Percentiles rank a stretch among this genome's conserved stretches.
phyloP scores from a whole-genome alignment of 2,888 invertebrate genomes.

The Athalia rosae region DNA sequence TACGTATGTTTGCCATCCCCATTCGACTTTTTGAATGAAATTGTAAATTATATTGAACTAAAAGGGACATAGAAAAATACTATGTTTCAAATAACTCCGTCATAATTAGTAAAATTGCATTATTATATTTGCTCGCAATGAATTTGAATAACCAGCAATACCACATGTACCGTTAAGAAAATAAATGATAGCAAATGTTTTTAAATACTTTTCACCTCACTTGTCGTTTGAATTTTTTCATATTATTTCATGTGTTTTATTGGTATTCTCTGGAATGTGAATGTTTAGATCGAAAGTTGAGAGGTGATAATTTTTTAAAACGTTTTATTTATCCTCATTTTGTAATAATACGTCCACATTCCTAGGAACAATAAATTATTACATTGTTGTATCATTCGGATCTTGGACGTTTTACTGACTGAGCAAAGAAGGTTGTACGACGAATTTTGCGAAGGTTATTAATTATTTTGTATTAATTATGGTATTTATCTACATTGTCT shows the following conservation, averaged over 20 bases:
- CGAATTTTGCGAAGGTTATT: neutral
- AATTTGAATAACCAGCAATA: neutral
- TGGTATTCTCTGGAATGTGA: neutral
- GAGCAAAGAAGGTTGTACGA: constrained; percentile 19
- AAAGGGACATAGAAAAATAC: neutral
- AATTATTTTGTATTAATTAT: constrained; percentile 14
- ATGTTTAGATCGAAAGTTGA: neutral
- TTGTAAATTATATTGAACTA: constrained; percentile 21
- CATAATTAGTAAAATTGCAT: neutral
- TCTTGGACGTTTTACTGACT: constrained; percentile 33
- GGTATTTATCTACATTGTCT: constrained; percentile 44
- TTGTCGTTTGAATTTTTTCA: too few relatives aligned
- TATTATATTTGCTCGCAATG: neutral
- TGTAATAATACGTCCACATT: constrained; percentile 32
- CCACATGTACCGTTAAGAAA: neutral
- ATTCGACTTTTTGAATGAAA: neutral
- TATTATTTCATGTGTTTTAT: too few relatives aligned
- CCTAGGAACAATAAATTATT: constrained; percentile 40
- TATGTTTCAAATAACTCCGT: neutral
- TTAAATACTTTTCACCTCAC: too few relatives aligned
- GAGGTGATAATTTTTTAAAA: constrained; percentile 26
- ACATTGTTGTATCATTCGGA: constrained; percentile 25
- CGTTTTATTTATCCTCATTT: constrained; percentile 34
- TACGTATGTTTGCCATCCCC: neutral
- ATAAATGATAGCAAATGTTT: too few relatives aligned